Evolutionary conservation across 2,888 invertebrate species (phyloP), one percentile per base, ranked within the genome.

Genomic region (Alviniconcha strummeri): DNA sequence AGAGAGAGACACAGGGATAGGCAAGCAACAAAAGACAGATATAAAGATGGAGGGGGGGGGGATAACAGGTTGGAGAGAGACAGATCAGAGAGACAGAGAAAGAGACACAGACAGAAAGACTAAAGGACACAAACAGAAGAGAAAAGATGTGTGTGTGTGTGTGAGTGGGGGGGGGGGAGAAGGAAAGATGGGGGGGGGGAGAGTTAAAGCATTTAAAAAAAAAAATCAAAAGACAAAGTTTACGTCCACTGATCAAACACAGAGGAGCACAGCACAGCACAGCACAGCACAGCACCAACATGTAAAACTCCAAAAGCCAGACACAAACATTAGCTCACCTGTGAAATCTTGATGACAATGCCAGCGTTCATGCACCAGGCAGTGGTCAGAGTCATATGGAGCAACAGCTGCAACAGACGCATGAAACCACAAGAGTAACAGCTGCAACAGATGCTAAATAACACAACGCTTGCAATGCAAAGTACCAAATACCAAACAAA

Each of bases 341-440:
- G 97, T 84, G 97, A 95, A 85, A 97, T 96, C 93, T 97, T 96
- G 92, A 97, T 97, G 86, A 98, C 97, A 84, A 98, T 95, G 4
- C 97, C 96, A 0, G 98, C 97, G 93, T 98, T 98, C 91, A 98
- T 95, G 54, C 97, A 97, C 95, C 97, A 98, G 15, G 97, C 96
- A 6, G 97, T 96, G 0, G 97, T 97, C 88, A 98, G 96, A 0
- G 97, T 97, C 94, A 98, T 96, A 88, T 97, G 97, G 78, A 98
- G 94, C 89, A 98, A 96, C 88, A 98, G 96, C 95, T 95, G 88
- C 5, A 84, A 77, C 83, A 78, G 69, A 81, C 15, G 60, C 80
- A 79, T 7, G 13, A 36, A 36, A 36, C 36, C 36, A 36, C 36
- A 36, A 36, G 36, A 36, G 3, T 3, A 36, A 36, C 36, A 36